A percentile compares a stretch with the other conserved stretches of the same genome.
Evolutionary conservation across 1,140 invertebrate genomes (phyloP).

Genomic region (Liolophura sinensis): DNA sequence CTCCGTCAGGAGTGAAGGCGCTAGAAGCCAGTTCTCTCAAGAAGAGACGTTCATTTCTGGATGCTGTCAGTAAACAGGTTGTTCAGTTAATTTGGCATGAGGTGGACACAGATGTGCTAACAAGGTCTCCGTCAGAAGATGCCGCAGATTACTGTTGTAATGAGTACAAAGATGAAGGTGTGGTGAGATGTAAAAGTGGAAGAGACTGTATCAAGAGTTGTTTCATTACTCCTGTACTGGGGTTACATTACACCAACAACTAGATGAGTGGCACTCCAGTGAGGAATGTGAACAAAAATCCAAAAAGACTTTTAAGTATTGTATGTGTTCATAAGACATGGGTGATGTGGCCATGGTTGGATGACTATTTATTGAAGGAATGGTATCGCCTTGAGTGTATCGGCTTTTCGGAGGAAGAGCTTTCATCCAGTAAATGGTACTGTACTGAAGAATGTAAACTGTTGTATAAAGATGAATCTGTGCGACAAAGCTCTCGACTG

Average conservation of each 20-base stretch:
- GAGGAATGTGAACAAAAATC: not conserved
- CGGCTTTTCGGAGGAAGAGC: not conserved
- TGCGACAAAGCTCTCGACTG: too few species aligned
- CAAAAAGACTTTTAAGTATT: slow-evolving; percentile 1
- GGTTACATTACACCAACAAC: slow-evolving; percentile 5
- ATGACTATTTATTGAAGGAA: slow-evolving; percentile 2
- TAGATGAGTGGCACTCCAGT: slow-evolving; percentile 7
- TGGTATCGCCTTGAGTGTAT: slow-evolving; percentile 12
- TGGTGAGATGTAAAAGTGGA: slow-evolving; percentile 9
- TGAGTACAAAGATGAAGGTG: slow-evolving; percentile 11
- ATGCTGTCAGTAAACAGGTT: slow-evolving; percentile 1
- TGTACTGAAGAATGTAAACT: slow-evolving; percentile 10
- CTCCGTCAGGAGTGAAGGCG: not conserved
- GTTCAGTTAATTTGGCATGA: slow-evolving; percentile 4
- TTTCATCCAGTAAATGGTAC: slow-evolving; percentile 10
- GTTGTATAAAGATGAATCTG: not conserved
- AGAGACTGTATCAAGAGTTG: slow-evolving; percentile 8
- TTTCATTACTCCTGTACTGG: slow-evolving; percentile 14
- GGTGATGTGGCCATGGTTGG: slow-evolving; percentile 6
- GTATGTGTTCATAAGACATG: slow-evolving; percentile 5
- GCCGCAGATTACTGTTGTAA: not conserved
- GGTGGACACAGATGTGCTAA: slow-evolving; percentile 3
- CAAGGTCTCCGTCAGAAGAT: not conserved
- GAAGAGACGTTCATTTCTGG: slow-evolving; percentile 2
- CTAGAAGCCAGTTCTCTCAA: not conserved